A percentile compares a stretch with the other conserved stretches of the same genome.
Evolutionary conservation across 2,888 invertebrate genomes (phyloP).

Genomic region (Drosophila seclusa): DNA sequence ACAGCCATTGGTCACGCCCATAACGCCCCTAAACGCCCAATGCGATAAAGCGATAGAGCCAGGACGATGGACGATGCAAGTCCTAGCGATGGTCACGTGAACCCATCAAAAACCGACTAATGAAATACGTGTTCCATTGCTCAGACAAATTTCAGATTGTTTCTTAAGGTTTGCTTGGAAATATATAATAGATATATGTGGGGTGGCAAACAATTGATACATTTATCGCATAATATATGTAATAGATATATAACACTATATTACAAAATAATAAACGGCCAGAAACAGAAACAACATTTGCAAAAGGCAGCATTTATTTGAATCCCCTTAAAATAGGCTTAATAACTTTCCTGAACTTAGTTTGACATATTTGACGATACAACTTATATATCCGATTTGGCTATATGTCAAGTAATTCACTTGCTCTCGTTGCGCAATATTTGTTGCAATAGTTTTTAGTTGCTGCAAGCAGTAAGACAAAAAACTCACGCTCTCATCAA

Average conservation of each 20-base stretch:
- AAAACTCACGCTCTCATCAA: constrained; percentile 37
- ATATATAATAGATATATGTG: not conserved
- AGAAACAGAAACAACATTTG: not conserved
- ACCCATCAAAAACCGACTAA: constrained; percentile 3
- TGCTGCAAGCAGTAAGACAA: not conserved
- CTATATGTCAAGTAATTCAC: not conserved
- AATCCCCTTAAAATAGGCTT: not conserved
- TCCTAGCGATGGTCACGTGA: constrained; percentile 39
- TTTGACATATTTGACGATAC: not conserved
- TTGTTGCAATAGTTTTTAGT: constrained; percentile 1
- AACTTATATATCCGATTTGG: not conserved
- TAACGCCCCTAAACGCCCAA: constrained; percentile 45
- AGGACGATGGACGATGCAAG: not conserved
- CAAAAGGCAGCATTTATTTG: not conserved
- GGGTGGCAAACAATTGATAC: not conserved
- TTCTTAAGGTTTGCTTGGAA: not conserved
- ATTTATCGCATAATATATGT: not conserved
- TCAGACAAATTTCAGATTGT: not conserved
- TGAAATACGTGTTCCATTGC: not conserved
- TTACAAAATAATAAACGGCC: not conserved
- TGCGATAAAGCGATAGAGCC: constrained; percentile 37
- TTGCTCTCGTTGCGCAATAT: not conserved
- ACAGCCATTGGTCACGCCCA: constrained; percentile 57
- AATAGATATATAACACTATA: not conserved
- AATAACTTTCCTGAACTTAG: not conserved